These are phyloP conservation scores for Sphaeridia pumilis DNA, from an alignment of 2,888 invertebrate genomes.

Conservation along the genomic window DNA sequence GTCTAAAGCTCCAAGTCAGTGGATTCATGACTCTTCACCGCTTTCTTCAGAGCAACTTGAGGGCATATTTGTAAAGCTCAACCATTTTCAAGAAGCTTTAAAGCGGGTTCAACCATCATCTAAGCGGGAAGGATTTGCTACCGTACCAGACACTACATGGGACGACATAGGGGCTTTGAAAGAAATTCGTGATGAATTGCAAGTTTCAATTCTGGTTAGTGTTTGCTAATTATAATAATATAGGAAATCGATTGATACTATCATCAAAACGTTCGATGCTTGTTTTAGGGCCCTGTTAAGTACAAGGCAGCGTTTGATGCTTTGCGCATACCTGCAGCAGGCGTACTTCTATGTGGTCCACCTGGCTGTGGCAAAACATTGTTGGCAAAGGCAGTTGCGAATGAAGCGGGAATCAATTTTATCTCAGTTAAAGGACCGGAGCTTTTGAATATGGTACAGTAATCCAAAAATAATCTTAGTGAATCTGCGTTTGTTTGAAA, in stretches of 20 bases:
- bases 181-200: constrained; percentile 76
- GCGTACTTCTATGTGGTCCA: constrained; percentile 89
- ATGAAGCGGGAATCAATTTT: constrained; percentile 97
- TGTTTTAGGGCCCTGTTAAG: constrained; percentile 68
- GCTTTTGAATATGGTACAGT: constrained; percentile 80
- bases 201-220: constrained; percentile 69
- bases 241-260: neutral
- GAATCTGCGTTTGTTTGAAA: neutral
- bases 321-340: constrained; percentile 74
- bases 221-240: neutral
- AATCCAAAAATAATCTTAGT: neutral
- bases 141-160: constrained; percentile 96
- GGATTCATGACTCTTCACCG: constrained; percentile 50
- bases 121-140: constrained; percentile 92
- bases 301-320: constrained; percentile 66
- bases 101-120: constrained; percentile 78
- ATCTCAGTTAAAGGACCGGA: constrained; percentile 99
- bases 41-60: constrained; percentile 51
- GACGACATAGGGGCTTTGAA: constrained; percentile 86
- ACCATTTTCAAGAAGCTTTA: constrained; percentile 49
- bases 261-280: constrained; percentile 1
- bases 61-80: constrained; percentile 55
- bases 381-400: constrained; percentile 94
- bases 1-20: constrained; percentile 38
- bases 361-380: constrained; percentile 95